Evolutionary conservation across 2,113 vertebrate genomes (phyloP), one percentile per base, ranked within the genome.

Genomic region (Salvelinus sp.): DNA sequence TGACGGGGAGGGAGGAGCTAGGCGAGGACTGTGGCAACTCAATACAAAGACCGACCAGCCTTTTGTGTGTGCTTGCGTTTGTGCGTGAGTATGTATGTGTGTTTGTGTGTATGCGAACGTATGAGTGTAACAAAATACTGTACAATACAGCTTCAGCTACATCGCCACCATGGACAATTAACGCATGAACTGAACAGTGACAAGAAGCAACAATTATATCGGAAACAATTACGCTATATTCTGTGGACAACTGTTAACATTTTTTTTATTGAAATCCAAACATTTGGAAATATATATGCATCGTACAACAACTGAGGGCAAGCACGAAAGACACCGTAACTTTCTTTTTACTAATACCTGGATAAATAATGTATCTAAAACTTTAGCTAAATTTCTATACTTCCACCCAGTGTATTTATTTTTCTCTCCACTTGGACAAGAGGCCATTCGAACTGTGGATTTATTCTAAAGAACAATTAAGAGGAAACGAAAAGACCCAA

Each of bases 161-260:
- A 44, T 82, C 83, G 88, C 89, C 89, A 88, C 87, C 76, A 60
- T 88, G 88, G 88, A 91, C 85, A 90, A 89, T 86, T 89, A 90
- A 86, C 87, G 91, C 92, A 94, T 94, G 92, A 90, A 91, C 86
- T 86, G 89, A 93, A 87, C 82, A 82, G 77, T 92, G 87, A 92
- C 85, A 88, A 88, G 88, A 91, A 4, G 50, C 50, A 93, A 89
- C 90, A 91, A 92, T 88, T 92, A 92, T 93, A 93, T 92, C 88
- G 91, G 87, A 92, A 91, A 91, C 87, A 90, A 85, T 85, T 91
- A 87, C 68, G 78, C 88, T 93, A 90, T 93, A 92, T 84, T 91
- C 91, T 90, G 90, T 92, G 91, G 92, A 93, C 86, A 86, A 90
- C 88, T 92, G 88, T 90, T 88, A 88, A 86, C 90, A 78, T 80